A percentile compares a stretch with the other conserved stretches of the same genome.
phyloP scores from a whole-genome alignment of 2,888 invertebrate species.

The Mythimna albipuncta region DNA sequence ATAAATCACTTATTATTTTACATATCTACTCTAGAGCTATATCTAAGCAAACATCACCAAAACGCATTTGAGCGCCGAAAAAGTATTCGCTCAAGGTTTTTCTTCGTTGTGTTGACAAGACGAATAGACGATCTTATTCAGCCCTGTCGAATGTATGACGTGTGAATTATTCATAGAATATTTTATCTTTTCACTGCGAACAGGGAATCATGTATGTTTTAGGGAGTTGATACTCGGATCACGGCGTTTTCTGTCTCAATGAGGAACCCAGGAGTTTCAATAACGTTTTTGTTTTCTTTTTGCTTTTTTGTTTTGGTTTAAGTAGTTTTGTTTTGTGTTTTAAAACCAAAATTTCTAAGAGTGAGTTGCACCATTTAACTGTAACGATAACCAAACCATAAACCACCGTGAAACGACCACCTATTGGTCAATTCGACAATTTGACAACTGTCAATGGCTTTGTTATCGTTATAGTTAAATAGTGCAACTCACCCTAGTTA shows the following conservation, averaged over 20 bases:
- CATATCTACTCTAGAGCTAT: constrained; percentile 30
- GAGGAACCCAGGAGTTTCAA: constrained; percentile 56
- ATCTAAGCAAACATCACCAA: constrained; percentile 48
- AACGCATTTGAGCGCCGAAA: constrained; percentile 57
- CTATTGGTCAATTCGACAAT: too few relatives aligned
- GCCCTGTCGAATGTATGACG: constrained; percentile 80
- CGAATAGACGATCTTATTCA: constrained; percentile 78
- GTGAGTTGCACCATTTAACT: too few relatives aligned
- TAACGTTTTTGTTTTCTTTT: constrained; percentile 42
- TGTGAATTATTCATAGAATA: constrained; percentile 88
- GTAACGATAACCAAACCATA: too few relatives aligned
- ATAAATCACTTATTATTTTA: constrained; percentile 52
- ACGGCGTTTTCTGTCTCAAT: constrained; percentile 65
- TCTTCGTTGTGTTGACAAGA: constrained; percentile 56
- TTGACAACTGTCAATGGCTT: too few relatives aligned
- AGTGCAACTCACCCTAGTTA: too few relatives aligned
- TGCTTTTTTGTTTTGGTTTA: constrained; percentile 7
- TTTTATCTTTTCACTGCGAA: constrained; percentile 80
- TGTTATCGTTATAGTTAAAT: too few relatives aligned
- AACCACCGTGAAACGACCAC: too few relatives aligned
- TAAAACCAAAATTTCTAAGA: too few relatives aligned
- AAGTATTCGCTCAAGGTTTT: constrained; percentile 54
- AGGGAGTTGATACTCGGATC: constrained; percentile 71
- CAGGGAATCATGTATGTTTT: constrained; percentile 81
- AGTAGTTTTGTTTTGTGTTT: not conserved